Conservation (phyloP, 2,888 invertebrate species). For the Sesia bembeciformis region DNA sequence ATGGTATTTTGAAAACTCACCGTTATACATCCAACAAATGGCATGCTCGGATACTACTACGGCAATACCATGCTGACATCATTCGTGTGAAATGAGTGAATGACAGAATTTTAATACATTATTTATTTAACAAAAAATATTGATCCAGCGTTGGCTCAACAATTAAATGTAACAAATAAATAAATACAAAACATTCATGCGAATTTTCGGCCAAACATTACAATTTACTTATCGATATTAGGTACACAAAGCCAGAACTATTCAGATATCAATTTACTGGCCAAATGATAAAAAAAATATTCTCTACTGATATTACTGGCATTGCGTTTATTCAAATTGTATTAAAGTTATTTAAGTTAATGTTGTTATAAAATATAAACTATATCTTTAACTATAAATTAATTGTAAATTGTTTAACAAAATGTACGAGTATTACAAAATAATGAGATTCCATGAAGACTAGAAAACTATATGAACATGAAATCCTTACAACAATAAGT, state of each 20-base stretch:
- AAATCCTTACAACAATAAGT: conserved; percentile 72
- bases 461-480: conserved; percentile 73
- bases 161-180: conserved; percentile 64
- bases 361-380: neutral
- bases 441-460: conserved; percentile 71
- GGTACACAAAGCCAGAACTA: conserved; percentile 56
- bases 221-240: conserved; percentile 58
- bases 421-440: conserved; percentile 47
- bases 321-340: conserved; percentile 20
- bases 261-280: conserved; percentile 12
- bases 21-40: conserved; percentile 58
- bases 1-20: conserved; percentile 56
- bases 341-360: neutral
- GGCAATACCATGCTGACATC: conserved; percentile 71
- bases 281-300: conserved; percentile 3
- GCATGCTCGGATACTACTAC: conserved; percentile 67
- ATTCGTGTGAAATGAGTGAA: conserved; percentile 60
- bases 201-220: conserved; percentile 61
- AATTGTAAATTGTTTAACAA: conserved; percentile 29
- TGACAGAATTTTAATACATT: conserved; percentile 57
- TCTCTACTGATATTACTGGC: conserved; percentile 21
- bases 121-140: conserved; percentile 69
- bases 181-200: conserved; percentile 65
- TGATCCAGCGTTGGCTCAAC: conserved; percentile 64
- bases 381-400: neutral